phyloP scores from a whole-genome alignment of 2,113 vertebrate species.

The Bubo blakistoni region DNA sequence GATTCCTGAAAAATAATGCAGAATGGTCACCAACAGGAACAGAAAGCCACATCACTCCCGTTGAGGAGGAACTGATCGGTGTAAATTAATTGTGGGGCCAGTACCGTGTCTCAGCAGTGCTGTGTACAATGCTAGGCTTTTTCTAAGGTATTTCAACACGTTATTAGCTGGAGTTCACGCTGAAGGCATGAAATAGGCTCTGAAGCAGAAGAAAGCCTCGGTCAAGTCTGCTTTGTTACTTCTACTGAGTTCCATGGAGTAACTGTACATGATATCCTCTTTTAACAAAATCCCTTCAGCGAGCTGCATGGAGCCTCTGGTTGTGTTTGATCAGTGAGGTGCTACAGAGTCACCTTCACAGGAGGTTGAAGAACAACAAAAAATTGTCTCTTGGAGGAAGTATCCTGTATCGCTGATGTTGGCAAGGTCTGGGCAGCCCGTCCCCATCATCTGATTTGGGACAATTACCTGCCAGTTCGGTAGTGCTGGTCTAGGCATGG shows the following conservation, averaged over 20 bases:
- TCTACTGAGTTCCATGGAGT: accelerated
- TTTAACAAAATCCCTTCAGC: not conserved
- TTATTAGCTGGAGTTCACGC: not conserved
- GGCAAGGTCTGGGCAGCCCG: not conserved
- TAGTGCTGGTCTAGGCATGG: not conserved
- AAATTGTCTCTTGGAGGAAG: not conserved
- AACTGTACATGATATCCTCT: not conserved
- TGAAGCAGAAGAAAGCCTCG: not conserved
- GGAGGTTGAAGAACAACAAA: not conserved
- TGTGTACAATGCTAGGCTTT: not conserved
- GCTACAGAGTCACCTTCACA: not conserved
- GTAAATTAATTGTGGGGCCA: not conserved
- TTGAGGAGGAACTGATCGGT: not conserved
- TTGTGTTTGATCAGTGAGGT: not conserved
- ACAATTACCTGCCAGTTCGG: accelerated
- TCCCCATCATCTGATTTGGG: accelerated
- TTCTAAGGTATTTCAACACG: not conserved
- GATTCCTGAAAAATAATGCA: not conserved
- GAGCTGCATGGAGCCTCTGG: not conserved
- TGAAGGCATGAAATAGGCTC: not conserved
- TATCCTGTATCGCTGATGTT: accelerated
- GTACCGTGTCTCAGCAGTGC: not conserved
- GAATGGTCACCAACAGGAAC: not conserved
- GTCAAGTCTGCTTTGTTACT: not conserved
- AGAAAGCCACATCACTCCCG: not conserved